Percentiles rank a stretch among this genome's conserved stretches.
phyloP scores from a whole-genome alignment of 2,888 invertebrate species.

The Coelinius sp. region DNA sequence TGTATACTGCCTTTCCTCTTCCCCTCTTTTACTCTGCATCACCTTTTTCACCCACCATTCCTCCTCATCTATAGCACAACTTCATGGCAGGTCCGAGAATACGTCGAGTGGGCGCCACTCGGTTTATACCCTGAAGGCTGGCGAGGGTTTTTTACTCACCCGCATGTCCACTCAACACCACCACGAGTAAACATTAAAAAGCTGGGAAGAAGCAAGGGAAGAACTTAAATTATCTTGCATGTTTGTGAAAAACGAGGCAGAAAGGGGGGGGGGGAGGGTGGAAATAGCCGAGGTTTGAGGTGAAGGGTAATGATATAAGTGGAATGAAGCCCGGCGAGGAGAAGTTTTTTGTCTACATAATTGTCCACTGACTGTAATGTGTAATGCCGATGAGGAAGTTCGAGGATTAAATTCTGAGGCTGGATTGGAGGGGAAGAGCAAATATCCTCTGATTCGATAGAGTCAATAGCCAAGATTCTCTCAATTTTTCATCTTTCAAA shows the following conservation, averaged over 20 bases:
- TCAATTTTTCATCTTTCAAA: neutral
- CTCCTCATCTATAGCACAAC: conserved; percentile 32
- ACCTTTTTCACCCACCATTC: conserved; percentile 17
- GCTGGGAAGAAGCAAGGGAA: too few relatives aligned
- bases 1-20: neutral
- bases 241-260: neutral
- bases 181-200: neutral
- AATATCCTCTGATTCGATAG: too few relatives aligned
- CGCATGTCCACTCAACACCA: neutral
- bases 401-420: neutral
- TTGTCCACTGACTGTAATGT: neutral
- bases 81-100: conserved; percentile 50
- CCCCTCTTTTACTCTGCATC: neutral
- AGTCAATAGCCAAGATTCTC: neutral
- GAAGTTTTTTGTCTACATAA: neutral
- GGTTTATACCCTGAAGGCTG: conserved; percentile 4
- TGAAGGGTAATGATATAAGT: neutral
- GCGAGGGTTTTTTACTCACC: conserved; percentile 2
- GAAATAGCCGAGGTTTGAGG: neutral
- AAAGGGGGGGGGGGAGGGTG: neutral
- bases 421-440: too few relatives aligned
- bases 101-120: conserved; percentile 66
- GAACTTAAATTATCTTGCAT: neutral
- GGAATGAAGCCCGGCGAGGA: neutral
- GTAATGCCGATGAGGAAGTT: neutral